Evolutionary conservation across 2,797 vertebrate genomes (phyloP).

Genomic region (Manis javanica): DNA sequence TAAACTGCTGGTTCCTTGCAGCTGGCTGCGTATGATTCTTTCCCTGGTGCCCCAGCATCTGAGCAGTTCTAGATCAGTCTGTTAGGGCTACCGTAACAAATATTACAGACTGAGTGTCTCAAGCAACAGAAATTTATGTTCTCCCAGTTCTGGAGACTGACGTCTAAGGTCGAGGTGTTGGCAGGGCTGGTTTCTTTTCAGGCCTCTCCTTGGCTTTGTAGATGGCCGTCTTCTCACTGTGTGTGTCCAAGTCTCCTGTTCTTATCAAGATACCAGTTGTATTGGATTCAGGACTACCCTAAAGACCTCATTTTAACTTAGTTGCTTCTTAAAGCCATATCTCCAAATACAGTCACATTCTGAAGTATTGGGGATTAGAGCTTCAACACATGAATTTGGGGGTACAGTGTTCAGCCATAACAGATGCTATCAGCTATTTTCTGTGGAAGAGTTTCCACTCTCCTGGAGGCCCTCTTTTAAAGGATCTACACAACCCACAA

Average conservation of each 20-base stretch:
- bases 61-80: background rate
- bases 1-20: background rate
- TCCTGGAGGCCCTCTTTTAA: background rate
- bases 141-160: background rate
- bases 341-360: background rate
- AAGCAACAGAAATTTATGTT: background rate
- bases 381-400: background rate
- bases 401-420: background rate
- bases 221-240: fast-evolving
- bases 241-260: background rate
- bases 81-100: background rate
- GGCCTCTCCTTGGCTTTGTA: background rate
- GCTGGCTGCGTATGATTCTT: background rate
- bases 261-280: background rate
- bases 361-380: background rate
- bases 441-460: background rate
- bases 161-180: background rate
- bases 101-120: background rate
- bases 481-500: background rate
- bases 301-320: background rate
- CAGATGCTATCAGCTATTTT: background rate
- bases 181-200: background rate
- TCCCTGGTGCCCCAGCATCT: background rate
- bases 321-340: background rate
- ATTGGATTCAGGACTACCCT: background rate